Conservation (phyloP, 2,113 vertebrate genomes). For the Murina feae region DNA sequence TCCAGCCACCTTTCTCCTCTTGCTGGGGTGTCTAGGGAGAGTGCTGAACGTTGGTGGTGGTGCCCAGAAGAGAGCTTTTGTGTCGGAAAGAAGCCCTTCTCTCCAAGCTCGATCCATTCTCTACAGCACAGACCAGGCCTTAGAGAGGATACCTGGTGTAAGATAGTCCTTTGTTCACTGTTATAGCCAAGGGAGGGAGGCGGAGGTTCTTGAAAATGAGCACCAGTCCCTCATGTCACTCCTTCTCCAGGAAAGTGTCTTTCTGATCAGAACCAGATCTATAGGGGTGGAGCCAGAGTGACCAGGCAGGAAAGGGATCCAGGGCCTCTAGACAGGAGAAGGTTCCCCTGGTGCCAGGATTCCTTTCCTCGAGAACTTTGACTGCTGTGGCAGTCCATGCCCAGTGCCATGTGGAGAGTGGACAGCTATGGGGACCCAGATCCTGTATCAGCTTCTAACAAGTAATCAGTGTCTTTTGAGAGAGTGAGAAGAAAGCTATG, state of each 20-base stretch:
- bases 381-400: neutral
- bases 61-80: fast-evolving
- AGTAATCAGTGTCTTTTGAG: neutral
- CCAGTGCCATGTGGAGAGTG: neutral
- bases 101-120: neutral
- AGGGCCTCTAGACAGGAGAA: neutral
- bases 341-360: neutral
- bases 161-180: neutral
- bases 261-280: neutral
- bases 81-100: neutral
- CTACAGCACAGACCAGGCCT: neutral
- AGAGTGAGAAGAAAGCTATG: neutral
- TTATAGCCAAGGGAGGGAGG: neutral
- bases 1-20: neutral
- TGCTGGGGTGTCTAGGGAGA: neutral
- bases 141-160: neutral
- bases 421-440: neutral
- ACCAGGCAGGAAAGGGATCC: neutral
- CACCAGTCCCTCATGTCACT: neutral
- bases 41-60: neutral
- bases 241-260: neutral
- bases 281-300: neutral
- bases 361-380: neutral
- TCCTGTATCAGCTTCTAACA: neutral
- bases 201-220: neutral